A percentile compares a stretch with the other conserved stretches of the same genome.
Conservation (phyloP, 1,140 invertebrate species). For the Calliopsis andreniformis region DNA sequence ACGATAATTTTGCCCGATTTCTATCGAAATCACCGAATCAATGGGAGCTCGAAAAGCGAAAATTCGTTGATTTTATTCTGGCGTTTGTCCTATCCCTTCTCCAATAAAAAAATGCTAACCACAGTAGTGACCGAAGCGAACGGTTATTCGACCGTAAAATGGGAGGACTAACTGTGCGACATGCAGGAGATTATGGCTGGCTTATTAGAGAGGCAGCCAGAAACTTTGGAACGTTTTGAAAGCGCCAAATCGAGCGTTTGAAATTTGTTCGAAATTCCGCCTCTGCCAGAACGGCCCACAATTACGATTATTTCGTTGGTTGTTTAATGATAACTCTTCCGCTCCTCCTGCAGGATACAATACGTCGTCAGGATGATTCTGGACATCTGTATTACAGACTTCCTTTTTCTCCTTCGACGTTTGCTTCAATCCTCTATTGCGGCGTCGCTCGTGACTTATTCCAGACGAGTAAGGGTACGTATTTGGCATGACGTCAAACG, state of each 20-base stretch:
- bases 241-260: background rate
- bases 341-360: slow-evolving; percentile 29
- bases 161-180: too few relatives aligned
- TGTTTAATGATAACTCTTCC: slow-evolving; percentile 52
- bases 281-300: background rate
- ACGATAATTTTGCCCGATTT: slow-evolving; percentile 67
- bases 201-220: background rate
- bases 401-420: slow-evolving; percentile 42
- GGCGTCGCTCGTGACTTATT: slow-evolving; percentile 68
- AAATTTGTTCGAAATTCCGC: slow-evolving; percentile 9
- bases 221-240: background rate
- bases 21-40: slow-evolving; percentile 49
- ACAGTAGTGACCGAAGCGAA: background rate
- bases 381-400: slow-evolving; percentile 38
- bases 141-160: slow-evolving; percentile 6
- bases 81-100: background rate
- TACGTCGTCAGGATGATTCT: slow-evolving; percentile 51
- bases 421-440: slow-evolving; percentile 56
- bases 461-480: slow-evolving; percentile 74
- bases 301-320: slow-evolving; percentile 45
- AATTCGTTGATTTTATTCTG: slow-evolving; percentile 50
- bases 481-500: slow-evolving; percentile 81
- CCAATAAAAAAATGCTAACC: background rate
- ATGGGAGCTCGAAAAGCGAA: slow-evolving; percentile 43
- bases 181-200: background rate